Conservation (phyloP, 2,888 invertebrate species). For the Rapana venosa region DNA sequence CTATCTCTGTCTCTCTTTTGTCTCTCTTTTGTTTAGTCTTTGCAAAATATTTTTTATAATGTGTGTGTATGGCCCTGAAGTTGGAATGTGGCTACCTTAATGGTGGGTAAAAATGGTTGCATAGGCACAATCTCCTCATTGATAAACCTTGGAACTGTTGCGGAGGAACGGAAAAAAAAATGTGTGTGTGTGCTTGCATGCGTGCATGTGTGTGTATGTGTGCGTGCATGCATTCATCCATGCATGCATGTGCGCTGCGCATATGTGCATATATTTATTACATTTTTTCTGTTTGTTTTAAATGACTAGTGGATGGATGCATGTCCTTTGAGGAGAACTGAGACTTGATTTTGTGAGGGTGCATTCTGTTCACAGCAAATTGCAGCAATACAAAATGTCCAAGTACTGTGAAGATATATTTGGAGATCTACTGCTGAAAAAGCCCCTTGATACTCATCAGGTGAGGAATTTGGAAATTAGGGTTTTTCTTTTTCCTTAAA, state of each 20-base stretch:
- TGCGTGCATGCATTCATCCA: neutral
- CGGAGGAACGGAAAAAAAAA: neutral
- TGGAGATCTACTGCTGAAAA: conserved; percentile 92
- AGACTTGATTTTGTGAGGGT: neutral
- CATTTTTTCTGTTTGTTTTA: neutral
- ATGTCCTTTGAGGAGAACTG: neutral
- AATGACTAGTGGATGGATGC: neutral
- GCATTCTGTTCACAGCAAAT: conserved; percentile 79
- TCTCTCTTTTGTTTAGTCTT: no score
- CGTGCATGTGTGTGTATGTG: neutral
- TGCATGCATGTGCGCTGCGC: neutral
- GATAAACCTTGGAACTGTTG: no score
- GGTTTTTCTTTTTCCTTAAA: no score
- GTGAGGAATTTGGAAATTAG: conserved; percentile 81
- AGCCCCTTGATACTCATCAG: conserved; percentile 85
- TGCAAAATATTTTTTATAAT: no score
- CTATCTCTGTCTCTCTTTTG: no score
- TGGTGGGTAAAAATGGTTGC: no score
- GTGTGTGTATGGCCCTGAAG: no score
- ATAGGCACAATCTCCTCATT: no score
- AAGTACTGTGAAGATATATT: conserved; percentile 99
- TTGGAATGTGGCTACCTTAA: no score
- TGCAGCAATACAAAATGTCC: conserved; percentile 98
- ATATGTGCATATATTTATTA: neutral
- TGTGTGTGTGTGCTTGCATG: neutral